Evolutionary conservation across 2,888 invertebrate genomes (phyloP).

Genomic region (Bembecia ichneumoniformis): DNA sequence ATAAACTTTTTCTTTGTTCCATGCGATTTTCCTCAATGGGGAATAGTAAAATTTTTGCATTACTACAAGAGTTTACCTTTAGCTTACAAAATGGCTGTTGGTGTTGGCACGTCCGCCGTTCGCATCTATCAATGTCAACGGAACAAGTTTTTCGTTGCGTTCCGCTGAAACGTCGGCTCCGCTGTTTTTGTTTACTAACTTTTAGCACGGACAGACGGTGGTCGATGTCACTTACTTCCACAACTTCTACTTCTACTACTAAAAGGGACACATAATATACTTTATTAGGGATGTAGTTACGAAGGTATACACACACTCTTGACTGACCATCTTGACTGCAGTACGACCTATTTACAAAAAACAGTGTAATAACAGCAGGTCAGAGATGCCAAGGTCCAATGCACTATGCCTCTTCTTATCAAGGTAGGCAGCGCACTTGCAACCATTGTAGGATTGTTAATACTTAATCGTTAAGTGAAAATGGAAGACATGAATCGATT

Average conservation of each 20-base stretch:
- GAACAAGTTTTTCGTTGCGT: constrained; percentile 60
- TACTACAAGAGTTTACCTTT: constrained; percentile 22
- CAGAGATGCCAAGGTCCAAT: too few relatives aligned
- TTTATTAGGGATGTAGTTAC: too few relatives aligned
- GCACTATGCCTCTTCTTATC: too few relatives aligned
- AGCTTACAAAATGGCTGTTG: constrained; percentile 33
- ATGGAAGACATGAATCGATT: too few relatives aligned
- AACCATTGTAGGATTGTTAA: too few relatives aligned
- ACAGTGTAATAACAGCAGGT: too few relatives aligned
- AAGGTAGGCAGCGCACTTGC: too few relatives aligned
- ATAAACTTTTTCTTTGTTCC: constrained; percentile 4
- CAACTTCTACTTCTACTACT: not conserved
- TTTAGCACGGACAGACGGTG: constrained; percentile 18
- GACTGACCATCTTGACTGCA: too few relatives aligned
- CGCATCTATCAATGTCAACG: constrained; percentile 63
- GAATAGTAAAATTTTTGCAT: constrained; percentile 20
- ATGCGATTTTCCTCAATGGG: constrained; percentile 2
- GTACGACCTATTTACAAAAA: too few relatives aligned
- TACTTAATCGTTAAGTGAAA: too few relatives aligned
- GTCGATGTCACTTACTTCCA: constrained; percentile 3
- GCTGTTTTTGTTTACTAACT: constrained; percentile 61
- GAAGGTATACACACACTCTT: too few relatives aligned
- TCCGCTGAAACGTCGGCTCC: constrained; percentile 41
- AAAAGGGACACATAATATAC: too few relatives aligned
- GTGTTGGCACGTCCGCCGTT: constrained; percentile 36